These are phyloP conservation scores for Oligia strigilis DNA, from an alignment of 2,888 invertebrate genomes.

Conservation along the genomic window DNA sequence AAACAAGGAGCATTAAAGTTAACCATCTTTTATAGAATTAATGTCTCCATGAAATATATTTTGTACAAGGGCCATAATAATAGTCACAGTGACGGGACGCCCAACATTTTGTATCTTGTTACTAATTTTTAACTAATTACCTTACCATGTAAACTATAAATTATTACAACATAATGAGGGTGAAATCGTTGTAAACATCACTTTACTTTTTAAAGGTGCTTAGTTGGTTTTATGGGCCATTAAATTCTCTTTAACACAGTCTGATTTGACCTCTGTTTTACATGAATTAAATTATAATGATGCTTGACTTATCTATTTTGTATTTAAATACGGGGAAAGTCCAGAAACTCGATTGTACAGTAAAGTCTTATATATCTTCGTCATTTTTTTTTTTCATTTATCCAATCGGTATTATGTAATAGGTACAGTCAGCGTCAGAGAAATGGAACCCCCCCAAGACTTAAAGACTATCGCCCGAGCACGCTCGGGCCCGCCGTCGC, in stretches of 20 bases:
- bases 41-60: slow-evolving; percentile 74
- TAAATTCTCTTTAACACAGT: slow-evolving; percentile 71
- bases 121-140: slow-evolving; percentile 82
- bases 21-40: slow-evolving; percentile 66
- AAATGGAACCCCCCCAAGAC: too few relatives aligned
- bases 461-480: too few relatives aligned
- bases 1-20: slow-evolving; percentile 58
- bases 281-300: slow-evolving; percentile 64
- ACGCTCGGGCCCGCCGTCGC: too few relatives aligned
- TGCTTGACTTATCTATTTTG: slow-evolving; percentile 42
- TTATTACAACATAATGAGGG: slow-evolving; percentile 78
- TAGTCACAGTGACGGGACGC: slow-evolving; percentile 49
- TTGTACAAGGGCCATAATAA: slow-evolving; percentile 60
- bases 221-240: slow-evolving; percentile 75
- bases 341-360: not conserved
- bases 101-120: slow-evolving; percentile 74
- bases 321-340: not conserved
- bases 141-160: slow-evolving; percentile 74
- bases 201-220: slow-evolving; percentile 68
- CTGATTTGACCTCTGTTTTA: slow-evolving; percentile 65
- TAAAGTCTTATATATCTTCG: not conserved
- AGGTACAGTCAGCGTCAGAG: too few relatives aligned
- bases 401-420: not conserved
- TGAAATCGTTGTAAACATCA: slow-evolving; percentile 77
- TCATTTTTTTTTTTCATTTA: not conserved